phyloP scores from a whole-genome alignment of 2,797 vertebrate genomes.

The Columba guinea region DNA sequence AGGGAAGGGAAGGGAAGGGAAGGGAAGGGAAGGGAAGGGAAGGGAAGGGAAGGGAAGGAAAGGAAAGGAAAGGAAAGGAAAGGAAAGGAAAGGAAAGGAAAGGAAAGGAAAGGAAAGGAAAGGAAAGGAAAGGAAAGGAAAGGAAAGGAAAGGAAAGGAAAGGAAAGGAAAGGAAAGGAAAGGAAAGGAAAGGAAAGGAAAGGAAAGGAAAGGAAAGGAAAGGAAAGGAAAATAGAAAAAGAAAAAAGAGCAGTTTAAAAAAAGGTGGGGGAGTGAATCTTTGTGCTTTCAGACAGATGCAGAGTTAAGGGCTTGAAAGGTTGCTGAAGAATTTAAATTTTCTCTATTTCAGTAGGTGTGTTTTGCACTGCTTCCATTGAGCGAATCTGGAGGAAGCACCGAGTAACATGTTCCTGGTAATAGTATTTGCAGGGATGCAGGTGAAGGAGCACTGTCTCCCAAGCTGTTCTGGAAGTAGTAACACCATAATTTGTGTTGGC shows the following conservation, averaged over 20 bases:
- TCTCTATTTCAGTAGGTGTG: background rate
- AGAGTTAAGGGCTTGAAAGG: background rate
- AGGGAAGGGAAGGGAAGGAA: too few relatives aligned
- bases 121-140: too few relatives aligned
- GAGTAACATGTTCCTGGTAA: background rate
- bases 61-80: too few relatives aligned
- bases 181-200: too few relatives aligned
- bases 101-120: too few relatives aligned
- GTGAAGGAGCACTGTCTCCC: background rate
- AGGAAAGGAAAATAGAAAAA: too few relatives aligned
- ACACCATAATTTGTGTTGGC: conserved; percentile 1
- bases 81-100: background rate
- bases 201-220: background rate
- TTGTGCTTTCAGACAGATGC: background rate
- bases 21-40: too few relatives aligned
- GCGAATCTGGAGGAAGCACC: background rate
- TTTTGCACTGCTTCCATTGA: background rate
- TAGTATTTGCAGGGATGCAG: background rate
- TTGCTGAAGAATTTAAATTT: background rate
- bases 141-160: too few relatives aligned
- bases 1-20: too few relatives aligned
- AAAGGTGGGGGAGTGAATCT: background rate
- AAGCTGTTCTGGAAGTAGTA: conserved; percentile 3
- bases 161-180: too few relatives aligned
- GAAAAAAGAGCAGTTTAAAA: background rate